phyloP scores from a whole-genome alignment of 1,140 invertebrate species.

The Ditylenchus dipsaci region DNA sequence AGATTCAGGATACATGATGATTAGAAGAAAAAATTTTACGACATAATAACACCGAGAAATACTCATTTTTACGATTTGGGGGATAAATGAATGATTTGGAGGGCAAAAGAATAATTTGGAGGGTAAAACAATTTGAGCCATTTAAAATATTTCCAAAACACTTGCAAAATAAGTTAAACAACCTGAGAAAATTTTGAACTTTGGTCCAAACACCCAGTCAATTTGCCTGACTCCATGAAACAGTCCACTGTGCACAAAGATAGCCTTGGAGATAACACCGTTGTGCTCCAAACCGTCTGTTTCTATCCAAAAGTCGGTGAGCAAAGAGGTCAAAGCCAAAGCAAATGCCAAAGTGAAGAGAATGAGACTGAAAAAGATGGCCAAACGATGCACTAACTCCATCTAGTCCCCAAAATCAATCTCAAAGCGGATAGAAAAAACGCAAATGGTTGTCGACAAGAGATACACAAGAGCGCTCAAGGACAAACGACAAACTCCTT shows the following conservation, averaged over 20 bases:
- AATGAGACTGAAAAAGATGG: constrained; percentile 5
- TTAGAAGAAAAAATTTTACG: too few relatives aligned
- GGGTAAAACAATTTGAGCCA: too few relatives aligned
- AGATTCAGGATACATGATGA: too few relatives aligned
- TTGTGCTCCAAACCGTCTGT: constrained; percentile 23
- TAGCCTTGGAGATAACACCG: constrained; percentile 17
- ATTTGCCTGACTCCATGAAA: constrained; percentile 35
- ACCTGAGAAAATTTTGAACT: constrained; percentile 33
- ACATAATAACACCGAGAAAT: too few relatives aligned
- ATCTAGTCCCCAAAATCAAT: not conserved
- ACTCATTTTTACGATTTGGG: too few relatives aligned
- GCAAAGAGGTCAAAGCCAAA: constrained; percentile 24
- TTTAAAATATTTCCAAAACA: constrained; percentile 4
- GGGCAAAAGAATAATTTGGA: too few relatives aligned
- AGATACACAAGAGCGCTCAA: too few relatives aligned
- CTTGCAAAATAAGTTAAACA: not conserved
- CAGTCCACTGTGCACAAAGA: constrained; percentile 33
- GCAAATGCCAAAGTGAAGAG: constrained; percentile 6
- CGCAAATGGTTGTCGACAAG: too few relatives aligned
- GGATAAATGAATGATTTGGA: too few relatives aligned
- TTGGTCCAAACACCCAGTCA: constrained; percentile 35
- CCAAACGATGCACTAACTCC: not conserved
- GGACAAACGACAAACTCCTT: too few relatives aligned
- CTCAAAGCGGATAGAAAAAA: too few relatives aligned
- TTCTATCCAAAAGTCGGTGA: constrained; percentile 39